These are phyloP conservation scores for Idaea straminata DNA, from an alignment of 2,888 invertebrate genomes.

Conservation along the genomic window DNA sequence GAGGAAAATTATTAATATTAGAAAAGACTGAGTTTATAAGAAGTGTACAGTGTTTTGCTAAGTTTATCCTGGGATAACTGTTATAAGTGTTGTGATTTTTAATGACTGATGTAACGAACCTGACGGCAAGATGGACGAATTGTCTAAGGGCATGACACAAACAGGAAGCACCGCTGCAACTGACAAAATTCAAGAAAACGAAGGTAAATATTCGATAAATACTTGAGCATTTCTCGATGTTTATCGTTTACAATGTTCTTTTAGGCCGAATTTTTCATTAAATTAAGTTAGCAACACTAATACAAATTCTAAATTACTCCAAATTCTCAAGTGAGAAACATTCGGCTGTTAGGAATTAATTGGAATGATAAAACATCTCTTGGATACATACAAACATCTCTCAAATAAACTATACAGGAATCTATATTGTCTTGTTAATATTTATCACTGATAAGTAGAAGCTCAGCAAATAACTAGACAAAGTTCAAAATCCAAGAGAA, in stretches of 20 bases:
- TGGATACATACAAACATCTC: too few species aligned
- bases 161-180: constrained; percentile 77
- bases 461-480: too few species aligned
- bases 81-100: constrained; percentile 64
- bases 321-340: not conserved
- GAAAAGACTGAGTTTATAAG: constrained; percentile 57
- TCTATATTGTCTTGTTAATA: not conserved
- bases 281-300: not conserved
- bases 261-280: not conserved
- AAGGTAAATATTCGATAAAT: constrained; percentile 56
- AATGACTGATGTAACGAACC: constrained; percentile 77
- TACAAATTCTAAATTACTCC: not conserved
- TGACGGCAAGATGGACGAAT: constrained; percentile 79
- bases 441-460: too few species aligned
- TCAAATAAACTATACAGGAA: not conserved
- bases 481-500: too few species aligned
- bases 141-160: constrained; percentile 80
- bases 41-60: constrained; percentile 52
- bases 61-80: constrained; percentile 47
- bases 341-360: not conserved
- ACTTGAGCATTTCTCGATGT: not conserved
- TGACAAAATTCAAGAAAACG: constrained; percentile 73
- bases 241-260: not conserved
- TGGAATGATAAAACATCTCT: not conserved
- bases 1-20: constrained; percentile 57